A percentile compares a stretch with the other conserved stretches of the same genome.
Conservation (phyloP, 2,797 vertebrate species). For the Peromyscus eremicus region DNA sequence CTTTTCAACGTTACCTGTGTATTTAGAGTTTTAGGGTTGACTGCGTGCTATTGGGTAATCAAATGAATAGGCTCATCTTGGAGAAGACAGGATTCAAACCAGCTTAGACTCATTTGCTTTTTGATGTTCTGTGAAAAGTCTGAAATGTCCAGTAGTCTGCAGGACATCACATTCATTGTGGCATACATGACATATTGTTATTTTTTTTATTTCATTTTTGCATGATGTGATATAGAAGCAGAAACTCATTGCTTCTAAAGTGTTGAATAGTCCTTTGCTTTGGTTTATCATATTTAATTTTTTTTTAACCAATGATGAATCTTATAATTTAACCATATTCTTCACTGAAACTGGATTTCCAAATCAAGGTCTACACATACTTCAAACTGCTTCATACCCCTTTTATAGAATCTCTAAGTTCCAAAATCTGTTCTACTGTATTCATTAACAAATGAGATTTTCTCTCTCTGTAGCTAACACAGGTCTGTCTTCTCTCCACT, state of each 20-base stretch:
- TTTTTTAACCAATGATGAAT: neutral
- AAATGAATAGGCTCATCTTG: neutral
- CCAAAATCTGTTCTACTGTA: neutral
- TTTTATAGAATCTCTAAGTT: neutral
- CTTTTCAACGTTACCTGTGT: neutral
- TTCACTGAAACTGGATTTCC: neutral
- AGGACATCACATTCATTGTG: neutral
- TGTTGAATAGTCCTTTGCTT: neutral
- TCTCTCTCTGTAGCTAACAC: neutral
- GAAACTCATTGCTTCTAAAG: neutral
- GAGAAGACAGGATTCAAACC: neutral
- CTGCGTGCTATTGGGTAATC: neutral
- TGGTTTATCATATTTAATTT: neutral
- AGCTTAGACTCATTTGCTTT: neutral
- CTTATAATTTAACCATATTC: neutral
- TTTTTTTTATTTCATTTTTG: neutral
- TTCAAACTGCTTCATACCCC: rapidly evolving
- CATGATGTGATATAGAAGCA: neutral
- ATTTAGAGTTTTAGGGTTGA: neutral
- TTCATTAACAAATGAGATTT: neutral
- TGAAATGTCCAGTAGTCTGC: neutral
- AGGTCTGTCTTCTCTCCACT: neutral
- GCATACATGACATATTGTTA: neutral
- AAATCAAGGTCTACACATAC: neutral
- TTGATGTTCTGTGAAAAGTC: neutral